Evolutionary conservation across 2,797 vertebrate species (phyloP).

Genomic region (Clarias laeviceps): DNA sequence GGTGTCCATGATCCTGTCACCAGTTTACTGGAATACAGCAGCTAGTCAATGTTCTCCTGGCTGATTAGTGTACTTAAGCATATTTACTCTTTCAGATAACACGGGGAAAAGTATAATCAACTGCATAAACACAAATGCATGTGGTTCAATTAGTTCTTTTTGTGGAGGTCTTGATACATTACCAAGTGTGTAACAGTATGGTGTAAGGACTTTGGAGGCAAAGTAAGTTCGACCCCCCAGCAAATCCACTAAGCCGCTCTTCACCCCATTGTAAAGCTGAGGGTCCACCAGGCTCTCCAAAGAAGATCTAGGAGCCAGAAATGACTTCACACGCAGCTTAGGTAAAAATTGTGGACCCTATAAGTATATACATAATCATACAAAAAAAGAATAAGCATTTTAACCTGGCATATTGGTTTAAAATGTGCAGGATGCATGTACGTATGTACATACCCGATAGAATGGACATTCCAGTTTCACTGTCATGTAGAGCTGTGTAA

Average conservation of each 20-base stretch:
- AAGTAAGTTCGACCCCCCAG: constrained; percentile 85
- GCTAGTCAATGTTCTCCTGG: no score
- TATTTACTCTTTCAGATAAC: background rate
- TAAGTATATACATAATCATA: background rate
- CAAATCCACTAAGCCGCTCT: constrained; percentile 79
- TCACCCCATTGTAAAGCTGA: constrained; percentile 80
- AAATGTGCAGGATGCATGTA: background rate
- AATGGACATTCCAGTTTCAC: constrained; percentile 87
- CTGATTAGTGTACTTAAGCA: background rate
- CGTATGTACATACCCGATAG: constrained; percentile 78
- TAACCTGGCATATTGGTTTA: background rate
- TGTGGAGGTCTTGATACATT: constrained; percentile 26
- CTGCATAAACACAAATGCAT: background rate
- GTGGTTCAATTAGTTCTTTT: background rate
- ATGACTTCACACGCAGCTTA: constrained; percentile 81
- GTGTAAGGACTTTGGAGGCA: constrained; percentile 83
- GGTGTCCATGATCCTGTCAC: no score
- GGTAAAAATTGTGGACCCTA: constrained; percentile 82
- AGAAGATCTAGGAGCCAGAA: constrained; percentile 67
- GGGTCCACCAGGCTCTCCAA: constrained; percentile 78
- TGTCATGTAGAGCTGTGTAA: constrained; percentile 89
- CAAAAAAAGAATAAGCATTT: background rate
- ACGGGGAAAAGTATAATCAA: background rate
- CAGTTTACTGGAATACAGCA: no score
- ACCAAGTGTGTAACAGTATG: constrained; percentile 89